Evolutionary conservation across 2,797 vertebrate species (phyloP).

Genomic region (Acrocephalus scirpaceus): DNA sequence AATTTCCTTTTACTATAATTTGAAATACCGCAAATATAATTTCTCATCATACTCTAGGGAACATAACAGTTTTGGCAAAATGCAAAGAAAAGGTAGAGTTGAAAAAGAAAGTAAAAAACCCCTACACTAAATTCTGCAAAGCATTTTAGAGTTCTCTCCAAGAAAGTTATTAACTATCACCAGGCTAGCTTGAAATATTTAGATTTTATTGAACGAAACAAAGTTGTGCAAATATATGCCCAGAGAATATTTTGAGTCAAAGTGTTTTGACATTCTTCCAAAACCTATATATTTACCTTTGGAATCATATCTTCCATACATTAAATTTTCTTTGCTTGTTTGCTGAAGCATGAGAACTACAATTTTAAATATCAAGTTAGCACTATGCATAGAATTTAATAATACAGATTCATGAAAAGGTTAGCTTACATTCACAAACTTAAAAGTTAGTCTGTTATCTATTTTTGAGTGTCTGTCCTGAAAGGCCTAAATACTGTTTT

Average conservation of each 20-base stretch:
- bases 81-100: background rate
- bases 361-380: slow-evolving; percentile 46
- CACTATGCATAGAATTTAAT: slow-evolving; percentile 49
- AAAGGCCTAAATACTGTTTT: slow-evolving; percentile 2
- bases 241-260: background rate
- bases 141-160: background rate
- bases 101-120: background rate
- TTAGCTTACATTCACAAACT: slow-evolving; percentile 23
- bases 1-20: slow-evolving; percentile 74
- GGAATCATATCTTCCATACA: background rate
- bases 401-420: slow-evolving; percentile 43
- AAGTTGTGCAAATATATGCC: slow-evolving; percentile 52
- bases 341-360: slow-evolving; percentile 27
- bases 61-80: slow-evolving; percentile 1
- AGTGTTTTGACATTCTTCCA: slow-evolving; percentile 1
- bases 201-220: slow-evolving; percentile 38
- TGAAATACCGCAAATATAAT: slow-evolving; percentile 61
- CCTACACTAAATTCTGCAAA: background rate
- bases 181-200: background rate
- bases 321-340: slow-evolving; percentile 26
- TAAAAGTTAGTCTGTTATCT: background rate
- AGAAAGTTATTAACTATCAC: background rate
- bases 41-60: slow-evolving; percentile 40
- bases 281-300: slow-evolving; percentile 54
- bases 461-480: slow-evolving; percentile 4